Evolutionary conservation across 2,797 vertebrate species (phyloP), one percentile per base, ranked within the genome.

Genomic region (Rousettus madagascariensis): DNA sequence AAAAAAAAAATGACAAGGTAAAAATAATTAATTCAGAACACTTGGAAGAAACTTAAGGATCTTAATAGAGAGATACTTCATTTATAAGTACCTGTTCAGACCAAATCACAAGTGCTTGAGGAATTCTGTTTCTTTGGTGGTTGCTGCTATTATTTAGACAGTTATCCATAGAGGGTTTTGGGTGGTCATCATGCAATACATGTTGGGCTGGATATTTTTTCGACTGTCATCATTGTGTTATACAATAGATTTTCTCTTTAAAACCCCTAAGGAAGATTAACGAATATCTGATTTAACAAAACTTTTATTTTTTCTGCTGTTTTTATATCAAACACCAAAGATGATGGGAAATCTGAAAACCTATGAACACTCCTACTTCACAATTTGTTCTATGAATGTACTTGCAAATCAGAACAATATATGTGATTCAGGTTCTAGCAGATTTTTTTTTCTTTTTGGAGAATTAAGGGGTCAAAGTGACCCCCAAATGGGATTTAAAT

Each of bases 1-100:
- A 94, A 93, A 97, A 83, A 83, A 83, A 80, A 19, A 22, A 19
- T 96, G 87, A 88, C 77, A 92, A 78, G 57, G 51, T 92, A 94
- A 92, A 95, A 94, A 90, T 93, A 86, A 96, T 78, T 90, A 91
- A 86, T 96, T 95, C 53, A 71, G 57, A 93, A 88, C 6, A 90
- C 72, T 97, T 91, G 68, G 49, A 92, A 94, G 74, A 95, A 85
- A 87, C 10, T 65, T 90, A 68, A 93, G 85, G 24, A 63, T 80
- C 9, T 66, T 93, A 95, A 94, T 68, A 86, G 65, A 93, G 93
- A 90, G 43, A 51, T 66, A 55, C 15, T 86, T 88, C 43, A 80
- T 71, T 95, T 88, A 59, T 41, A 93, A 90, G 33, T 36, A 61
- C 75, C 59, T 95, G 20, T 88, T 90, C 71, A 86, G 68, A 87